Evolutionary conservation across 2,888 invertebrate species (phyloP).

Genomic region (Helicoverpa assulta): DNA sequence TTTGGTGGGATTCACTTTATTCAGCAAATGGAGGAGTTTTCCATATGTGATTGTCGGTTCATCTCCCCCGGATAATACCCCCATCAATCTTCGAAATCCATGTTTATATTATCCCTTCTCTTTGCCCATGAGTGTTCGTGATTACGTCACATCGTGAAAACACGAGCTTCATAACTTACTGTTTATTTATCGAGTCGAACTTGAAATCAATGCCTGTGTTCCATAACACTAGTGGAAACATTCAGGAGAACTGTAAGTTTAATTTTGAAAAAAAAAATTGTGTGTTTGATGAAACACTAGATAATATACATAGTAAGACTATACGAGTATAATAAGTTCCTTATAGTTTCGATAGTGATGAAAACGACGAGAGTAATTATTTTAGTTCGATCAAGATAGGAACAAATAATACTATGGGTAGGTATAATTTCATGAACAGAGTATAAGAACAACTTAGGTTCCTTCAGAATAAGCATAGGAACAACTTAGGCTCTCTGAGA

Average conservation of each 20-base stretch:
- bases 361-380: background rate
- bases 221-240: too few species aligned
- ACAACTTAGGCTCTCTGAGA: background rate
- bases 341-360: background rate
- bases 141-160: slow-evolving; percentile 34
- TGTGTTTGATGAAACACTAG: too few species aligned
- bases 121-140: slow-evolving; percentile 53
- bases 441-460: background rate
- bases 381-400: background rate
- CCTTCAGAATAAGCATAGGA: too few species aligned
- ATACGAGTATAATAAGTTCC: background rate
- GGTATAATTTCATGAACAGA: background rate
- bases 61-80: slow-evolving; percentile 63
- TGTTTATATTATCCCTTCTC: slow-evolving; percentile 64
- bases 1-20: slow-evolving; percentile 50
- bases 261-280: too few species aligned
- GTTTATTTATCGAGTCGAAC: background rate
- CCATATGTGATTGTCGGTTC: slow-evolving; percentile 62
- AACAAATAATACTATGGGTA: background rate
- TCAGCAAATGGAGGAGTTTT: slow-evolving; percentile 54
- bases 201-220: background rate
- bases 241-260: too few species aligned
- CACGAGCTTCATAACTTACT: slow-evolving; percentile 12
- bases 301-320: too few species aligned
- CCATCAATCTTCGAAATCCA: slow-evolving; percentile 68